A percentile compares a stretch with the other conserved stretches of the same genome.
phyloP scores from a whole-genome alignment of 2,888 invertebrate genomes.

The Philaethria dido region DNA sequence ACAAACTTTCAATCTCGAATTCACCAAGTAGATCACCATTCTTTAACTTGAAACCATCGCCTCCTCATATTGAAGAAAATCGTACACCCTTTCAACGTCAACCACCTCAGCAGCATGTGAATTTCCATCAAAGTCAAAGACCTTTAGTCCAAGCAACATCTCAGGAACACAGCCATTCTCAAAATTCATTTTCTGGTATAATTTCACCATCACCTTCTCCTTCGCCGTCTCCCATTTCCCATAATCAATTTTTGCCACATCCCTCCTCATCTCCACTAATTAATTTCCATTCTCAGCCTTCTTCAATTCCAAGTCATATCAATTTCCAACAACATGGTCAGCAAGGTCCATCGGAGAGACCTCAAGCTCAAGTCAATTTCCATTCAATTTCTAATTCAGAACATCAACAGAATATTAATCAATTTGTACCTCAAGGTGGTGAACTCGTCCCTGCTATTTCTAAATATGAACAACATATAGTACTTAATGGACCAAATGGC shows the following conservation, averaged over 20 bases:
- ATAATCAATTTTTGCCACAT: slow-evolving; percentile 72
- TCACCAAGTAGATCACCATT: slow-evolving; percentile 71
- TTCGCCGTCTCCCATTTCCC: slow-evolving; percentile 53
- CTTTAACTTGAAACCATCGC: slow-evolving; percentile 76
- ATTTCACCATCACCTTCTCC: slow-evolving; percentile 61
- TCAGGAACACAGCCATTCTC: slow-evolving; percentile 53
- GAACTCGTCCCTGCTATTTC: slow-evolving; percentile 90
- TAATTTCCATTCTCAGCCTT: slow-evolving; percentile 71
- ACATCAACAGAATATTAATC: slow-evolving; percentile 75
- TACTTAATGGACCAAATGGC: slow-evolving; percentile 74
- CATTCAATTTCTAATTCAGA: slow-evolving; percentile 61
- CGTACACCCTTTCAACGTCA: slow-evolving; percentile 69
- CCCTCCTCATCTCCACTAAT: slow-evolving; percentile 70
- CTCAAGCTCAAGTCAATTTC: slow-evolving; percentile 54
- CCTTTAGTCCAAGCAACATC: slow-evolving; percentile 60
- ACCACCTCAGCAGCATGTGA: slow-evolving; percentile 69
- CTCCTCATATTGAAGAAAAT: slow-evolving; percentile 71
- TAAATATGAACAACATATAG: slow-evolving; percentile 91
- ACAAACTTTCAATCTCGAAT: slow-evolving; percentile 63
- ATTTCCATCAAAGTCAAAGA: slow-evolving; percentile 76
- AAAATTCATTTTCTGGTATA: slow-evolving; percentile 60
- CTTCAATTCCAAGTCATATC: slow-evolving; percentile 57
- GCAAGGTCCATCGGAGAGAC: slow-evolving; percentile 60
- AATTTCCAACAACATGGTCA: slow-evolving; percentile 58
- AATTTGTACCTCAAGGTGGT: slow-evolving; percentile 86